phyloP scores from a whole-genome alignment of 2,113 vertebrate genomes.

The Petrocephalus microphthalmus region DNA sequence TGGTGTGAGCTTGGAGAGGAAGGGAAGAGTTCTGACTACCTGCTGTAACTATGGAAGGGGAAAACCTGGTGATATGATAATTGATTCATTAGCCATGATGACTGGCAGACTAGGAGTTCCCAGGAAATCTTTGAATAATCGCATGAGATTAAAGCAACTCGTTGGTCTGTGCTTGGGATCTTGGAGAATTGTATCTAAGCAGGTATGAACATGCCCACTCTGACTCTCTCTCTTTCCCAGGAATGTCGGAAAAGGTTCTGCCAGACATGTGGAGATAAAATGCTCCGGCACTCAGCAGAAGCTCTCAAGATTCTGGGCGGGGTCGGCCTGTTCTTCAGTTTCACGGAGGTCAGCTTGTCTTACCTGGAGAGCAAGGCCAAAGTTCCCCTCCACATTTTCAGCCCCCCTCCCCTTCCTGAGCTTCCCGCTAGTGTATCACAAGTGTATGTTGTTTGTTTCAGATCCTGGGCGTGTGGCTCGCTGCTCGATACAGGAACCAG shows the following conservation, averaged over 20 bases:
- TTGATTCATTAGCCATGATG: neutral
- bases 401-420: neutral
- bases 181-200: neutral
- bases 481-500: conserved; percentile 86
- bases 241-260: conserved; percentile 52
- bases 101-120: conserved; percentile 20
- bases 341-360: conserved; percentile 72
- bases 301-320: conserved; percentile 84
- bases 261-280: conserved; percentile 66
- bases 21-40: neutral
- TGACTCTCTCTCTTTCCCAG: conserved; percentile 34
- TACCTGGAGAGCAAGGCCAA: neutral
- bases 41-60: neutral
- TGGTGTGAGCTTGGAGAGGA: neutral
- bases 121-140: neutral
- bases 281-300: conserved; percentile 74
- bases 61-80: neutral
- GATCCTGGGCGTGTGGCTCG: conserved; percentile 88
- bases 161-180: neutral
- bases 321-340: conserved; percentile 89
- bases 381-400: neutral
- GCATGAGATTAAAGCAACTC: neutral
- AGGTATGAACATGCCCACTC: neutral
- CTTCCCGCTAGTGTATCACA: neutral
- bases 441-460: conserved; percentile 38